Percentiles rank a stretch among this genome's conserved stretches.
Conservation (phyloP, 2,113 vertebrate species). For the Salminus brasiliensis region DNA sequence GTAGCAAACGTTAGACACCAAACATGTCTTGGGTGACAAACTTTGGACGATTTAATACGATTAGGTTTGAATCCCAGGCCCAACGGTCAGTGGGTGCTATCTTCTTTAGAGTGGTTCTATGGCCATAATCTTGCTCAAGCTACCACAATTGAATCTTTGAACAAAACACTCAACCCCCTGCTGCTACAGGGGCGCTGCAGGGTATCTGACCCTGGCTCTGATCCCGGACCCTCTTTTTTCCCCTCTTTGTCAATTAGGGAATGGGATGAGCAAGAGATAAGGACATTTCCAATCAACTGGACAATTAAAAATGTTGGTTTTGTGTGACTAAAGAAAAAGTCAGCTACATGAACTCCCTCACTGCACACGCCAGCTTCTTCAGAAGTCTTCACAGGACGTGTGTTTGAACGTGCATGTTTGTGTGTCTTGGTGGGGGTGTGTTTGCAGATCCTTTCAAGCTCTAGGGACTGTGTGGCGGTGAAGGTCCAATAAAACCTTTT, state of each 20-base stretch:
- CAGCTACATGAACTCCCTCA: neutral
- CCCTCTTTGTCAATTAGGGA: neutral
- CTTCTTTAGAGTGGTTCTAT: neutral
- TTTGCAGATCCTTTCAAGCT: conserved; percentile 37
- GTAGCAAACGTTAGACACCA: too few relatives aligned
- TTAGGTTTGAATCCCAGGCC: neutral
- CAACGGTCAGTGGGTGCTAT: neutral
- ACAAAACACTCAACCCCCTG: neutral
- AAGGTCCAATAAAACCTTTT: conserved; percentile 58
- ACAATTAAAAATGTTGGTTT: neutral
- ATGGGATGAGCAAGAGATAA: neutral
- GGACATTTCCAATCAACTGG: neutral
- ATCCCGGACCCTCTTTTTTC: neutral
- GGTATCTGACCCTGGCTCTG: neutral
- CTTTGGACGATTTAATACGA: too few relatives aligned
- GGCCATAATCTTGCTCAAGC: conserved; percentile 1
- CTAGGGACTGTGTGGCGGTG: conserved; percentile 36
- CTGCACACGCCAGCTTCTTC: neutral
- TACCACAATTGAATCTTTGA: neutral
- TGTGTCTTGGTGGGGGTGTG: conserved; percentile 12
- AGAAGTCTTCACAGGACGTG: neutral
- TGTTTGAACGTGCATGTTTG: neutral
- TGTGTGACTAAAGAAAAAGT: too few relatives aligned
- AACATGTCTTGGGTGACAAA: too few relatives aligned
- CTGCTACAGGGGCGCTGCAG: neutral